Base-by-base conservation (phyloP, 2,797 vertebrate genomes). In the Halcyon leucocephala region DNA sequence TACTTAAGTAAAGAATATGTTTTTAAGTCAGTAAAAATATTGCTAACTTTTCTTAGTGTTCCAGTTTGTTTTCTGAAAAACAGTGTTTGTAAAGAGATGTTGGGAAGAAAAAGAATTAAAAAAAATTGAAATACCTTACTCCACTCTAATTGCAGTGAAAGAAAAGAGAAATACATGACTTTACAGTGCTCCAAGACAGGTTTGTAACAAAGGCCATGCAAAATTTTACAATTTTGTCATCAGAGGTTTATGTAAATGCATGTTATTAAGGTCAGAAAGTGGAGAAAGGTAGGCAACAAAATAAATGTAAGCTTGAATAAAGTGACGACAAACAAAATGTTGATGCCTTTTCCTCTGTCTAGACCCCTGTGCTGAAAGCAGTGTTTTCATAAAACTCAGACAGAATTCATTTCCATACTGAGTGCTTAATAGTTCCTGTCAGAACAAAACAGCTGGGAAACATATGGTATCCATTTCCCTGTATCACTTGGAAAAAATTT, bases 391-490 rank as follows among this genome's bases (percentile, higher is more conserved):
- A 98, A 98, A 98, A 96, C 96, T 97, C 96, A 98, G 98, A 98
- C 97, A 98, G 97, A 98, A 98, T 98, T 98, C 91, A 97, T 98
- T 98, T 98, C 96, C 97, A 98, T 97, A 94, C 96, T 96, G 96
- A 82, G 51, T 91, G 96, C 98, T 98, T 98, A 98, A 98, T 97
- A 97, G 97, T 97, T 98, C 97, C 97, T 98, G 98, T 98, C 97
- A 98, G 97, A 98, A 92, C 87, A 92, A 97, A 98, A 97, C 98
- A 98, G 98, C 98, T 98, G 98, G 97, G 92, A 97, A 98, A 97
- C 98, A 98, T 98, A 97, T 98, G 98, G 98, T 98, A 98, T 98
- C 98, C 98, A 98, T 98, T 98, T 98, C 97, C 97, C 97, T 98
- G 95, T 98, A 98, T 98, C 98, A 97, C 97, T 98, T 98, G 97